Evolutionary conservation across 1,140 invertebrate genomes (phyloP), one percentile per base, ranked within the genome.

Genomic region (Heliconius himera): DNA sequence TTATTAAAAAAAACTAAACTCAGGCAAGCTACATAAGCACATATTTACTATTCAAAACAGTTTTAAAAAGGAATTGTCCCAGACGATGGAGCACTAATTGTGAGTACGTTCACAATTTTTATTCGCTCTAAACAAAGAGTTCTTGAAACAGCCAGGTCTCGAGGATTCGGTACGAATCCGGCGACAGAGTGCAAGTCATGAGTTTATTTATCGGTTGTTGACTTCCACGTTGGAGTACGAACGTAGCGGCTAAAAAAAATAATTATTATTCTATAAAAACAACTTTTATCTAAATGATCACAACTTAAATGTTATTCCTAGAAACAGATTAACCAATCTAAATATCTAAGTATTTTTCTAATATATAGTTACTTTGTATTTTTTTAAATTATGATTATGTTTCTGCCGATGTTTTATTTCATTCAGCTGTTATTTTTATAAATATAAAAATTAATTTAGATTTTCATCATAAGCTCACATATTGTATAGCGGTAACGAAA

Each of bases 141-240:
- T 66, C 3, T 66, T 29, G 60, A 26, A 22, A 66, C 22, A 0
- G 60, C 60, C 60, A 66, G 26, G 60, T 29, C 22, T 66, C 60
- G 60, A 66, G 60, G 60, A 66, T 66, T 66, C 13, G 60, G 60
- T 66, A 16, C 60, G n/a, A 66, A 11, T 66, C 60, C 1, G 60
- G 26, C 60, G 60, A 66, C 60, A 16, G 60, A 66, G 60, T 75
- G 74, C 74, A 75, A 75, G 74, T 60, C 74, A 75, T 75, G 54
- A 75, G 54, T 75, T 60, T n/a, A 75, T 54, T 38, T 66, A 54
- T 22, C 74, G 74, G 74, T 41, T 66, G 22, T 75, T 75, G 74
- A 75, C 54, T 75, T 22, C 33, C 33, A 60, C 13, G 38, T 38
- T 41, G 60, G 29, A 66, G 4, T 66, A 66, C 60, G 20, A 26